These are phyloP conservation scores for Sebastes umbrosus DNA, from an alignment of 2,797 vertebrate species.

Conservation along the genomic window DNA sequence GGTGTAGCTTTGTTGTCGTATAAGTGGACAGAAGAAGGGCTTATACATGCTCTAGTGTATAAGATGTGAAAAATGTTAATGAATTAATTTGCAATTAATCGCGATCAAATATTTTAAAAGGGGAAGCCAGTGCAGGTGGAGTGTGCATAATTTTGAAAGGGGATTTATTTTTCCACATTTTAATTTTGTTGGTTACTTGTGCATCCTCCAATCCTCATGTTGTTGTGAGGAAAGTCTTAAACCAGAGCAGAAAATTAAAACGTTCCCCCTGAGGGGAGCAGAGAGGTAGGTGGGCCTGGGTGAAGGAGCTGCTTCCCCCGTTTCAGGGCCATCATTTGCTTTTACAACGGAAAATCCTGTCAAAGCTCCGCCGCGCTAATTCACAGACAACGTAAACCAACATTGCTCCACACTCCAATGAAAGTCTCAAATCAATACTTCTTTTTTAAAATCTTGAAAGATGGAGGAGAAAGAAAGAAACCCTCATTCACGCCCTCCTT, in stretches of 20 bases:
- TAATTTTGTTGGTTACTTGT: neutral
- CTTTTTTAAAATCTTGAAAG: constrained; percentile 16
- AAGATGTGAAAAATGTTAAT: no score
- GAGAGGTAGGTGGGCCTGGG: neutral
- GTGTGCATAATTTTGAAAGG: neutral
- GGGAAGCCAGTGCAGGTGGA: neutral
- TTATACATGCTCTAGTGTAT: no score
- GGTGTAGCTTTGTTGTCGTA: no score
- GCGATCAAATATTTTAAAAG: neutral
- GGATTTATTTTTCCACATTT: neutral
- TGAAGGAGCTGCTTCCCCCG: neutral
- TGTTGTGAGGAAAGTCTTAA: neutral
- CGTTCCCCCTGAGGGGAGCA: neutral
- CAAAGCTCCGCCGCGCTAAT: constrained; percentile 11
- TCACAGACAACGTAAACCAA: constrained; percentile 6
- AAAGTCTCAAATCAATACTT: neutral
- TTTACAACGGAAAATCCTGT: constrained; percentile 41
- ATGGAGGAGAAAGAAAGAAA: neutral
- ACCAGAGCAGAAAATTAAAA: neutral
- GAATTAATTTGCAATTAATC: no score
- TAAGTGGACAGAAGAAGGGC: no score
- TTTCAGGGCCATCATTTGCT: constrained; percentile 43
- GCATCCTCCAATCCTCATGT: neutral
- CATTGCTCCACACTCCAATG: neutral
- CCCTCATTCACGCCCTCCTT: constrained; percentile 9